Base-by-base conservation (phyloP, 92 coral and sea anemone species). In the Actinostola sp. region DNA sequence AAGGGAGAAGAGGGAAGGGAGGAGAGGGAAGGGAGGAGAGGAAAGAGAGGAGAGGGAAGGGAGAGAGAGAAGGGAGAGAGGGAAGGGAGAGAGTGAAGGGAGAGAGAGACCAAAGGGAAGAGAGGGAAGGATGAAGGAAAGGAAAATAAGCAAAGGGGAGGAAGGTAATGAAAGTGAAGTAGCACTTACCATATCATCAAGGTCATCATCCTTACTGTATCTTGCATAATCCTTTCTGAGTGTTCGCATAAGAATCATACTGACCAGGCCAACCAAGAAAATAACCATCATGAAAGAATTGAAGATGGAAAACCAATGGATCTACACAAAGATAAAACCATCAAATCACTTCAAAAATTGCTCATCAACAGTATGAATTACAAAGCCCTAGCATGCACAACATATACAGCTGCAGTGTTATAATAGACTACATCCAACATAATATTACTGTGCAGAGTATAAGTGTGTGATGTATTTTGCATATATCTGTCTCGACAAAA, bases 211-310 rank as follows among this genome's bases (percentile, higher is more conserved):
- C 72, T 94, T 94, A 77, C 98, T 94, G 90, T 94, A 94, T 54
- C 98, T 76, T 14, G 98, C 98, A 67, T 94, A 94, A 70, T 94
- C 98, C 70, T 94, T 94, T 44, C 98, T 82, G 17, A 94, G 80
- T 8, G 98, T 94, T 38, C 98, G 85, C 98, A 94, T 94, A 38
- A 94, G 68, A 66, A 94, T 94, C 98, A 94, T 94, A 61, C 95
- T 92, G 75, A 94, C 98, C 42, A 94, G 88, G 31, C 98, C 98
- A 13, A 94, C 98, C 71, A 94, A 84, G 78, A 94, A 94, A 63
- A 94, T 94, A 19, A 94, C 98, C 98, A 94, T 94, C 98, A 94
- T 94, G 82, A 94, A 94, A 21, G 98, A 94, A 69, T 94, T 94
- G 66, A 94, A 94, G 82, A 94, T 94, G 23, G 98, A 94, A 65